Conservation (phyloP, 1,140 invertebrate genomes). For the Nephotettix cincticeps region DNA sequence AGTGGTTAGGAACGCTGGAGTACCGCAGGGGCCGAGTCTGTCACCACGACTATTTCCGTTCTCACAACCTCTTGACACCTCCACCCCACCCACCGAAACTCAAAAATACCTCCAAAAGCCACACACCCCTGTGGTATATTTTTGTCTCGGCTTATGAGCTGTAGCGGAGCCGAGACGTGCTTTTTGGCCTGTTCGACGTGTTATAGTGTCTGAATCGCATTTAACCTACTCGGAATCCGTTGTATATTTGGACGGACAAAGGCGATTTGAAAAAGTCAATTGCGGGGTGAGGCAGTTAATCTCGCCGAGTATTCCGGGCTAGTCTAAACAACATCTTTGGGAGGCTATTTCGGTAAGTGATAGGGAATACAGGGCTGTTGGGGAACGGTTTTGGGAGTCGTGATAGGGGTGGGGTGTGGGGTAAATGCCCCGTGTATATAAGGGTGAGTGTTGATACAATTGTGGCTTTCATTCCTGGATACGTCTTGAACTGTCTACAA, state of each 20-base stretch:
- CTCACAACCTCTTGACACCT: constrained; percentile 9
- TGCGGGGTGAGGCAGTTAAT: neutral
- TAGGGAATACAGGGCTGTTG: too few relatives aligned
- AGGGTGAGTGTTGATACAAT: too few relatives aligned
- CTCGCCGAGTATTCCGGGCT: neutral
- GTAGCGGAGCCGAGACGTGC: neutral
- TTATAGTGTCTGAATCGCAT: constrained; percentile 4
- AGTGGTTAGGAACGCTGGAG: too few relatives aligned
- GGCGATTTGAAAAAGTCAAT: constrained; percentile 12
- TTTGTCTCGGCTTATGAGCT: neutral
- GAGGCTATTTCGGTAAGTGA: neutral
- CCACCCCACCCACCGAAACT: neutral
- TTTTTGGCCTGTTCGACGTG: neutral
- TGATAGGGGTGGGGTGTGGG: too few relatives aligned
- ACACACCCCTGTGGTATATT: constrained; percentile 3
- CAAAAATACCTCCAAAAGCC: constrained; percentile 10
- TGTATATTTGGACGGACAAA: constrained; percentile 12
- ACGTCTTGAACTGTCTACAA: too few relatives aligned
- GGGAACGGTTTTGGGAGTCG: too few relatives aligned
- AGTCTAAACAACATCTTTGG: constrained; percentile 1
- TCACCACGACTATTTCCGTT: constrained; percentile 9
- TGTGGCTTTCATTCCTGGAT: too few relatives aligned
- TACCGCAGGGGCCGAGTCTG: neutral
- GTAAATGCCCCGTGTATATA: too few relatives aligned
- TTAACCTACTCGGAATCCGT: neutral